These are phyloP conservation scores for Aphrophora alni DNA, from an alignment of 2,888 invertebrate species.

Conservation along the genomic window DNA sequence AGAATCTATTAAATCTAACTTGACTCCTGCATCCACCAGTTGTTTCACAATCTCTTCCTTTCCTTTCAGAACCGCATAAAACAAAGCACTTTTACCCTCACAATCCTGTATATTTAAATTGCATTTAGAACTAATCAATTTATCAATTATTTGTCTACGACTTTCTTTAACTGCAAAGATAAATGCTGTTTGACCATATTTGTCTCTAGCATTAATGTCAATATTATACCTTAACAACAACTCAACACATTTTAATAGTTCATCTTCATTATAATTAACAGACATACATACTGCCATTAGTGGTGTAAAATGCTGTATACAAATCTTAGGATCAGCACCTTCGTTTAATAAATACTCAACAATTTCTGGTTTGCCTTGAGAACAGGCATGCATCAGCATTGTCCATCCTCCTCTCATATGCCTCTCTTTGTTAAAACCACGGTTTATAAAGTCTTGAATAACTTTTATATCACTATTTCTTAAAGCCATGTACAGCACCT, in stretches of 20 bases:
- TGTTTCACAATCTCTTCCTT: constrained; percentile 40
- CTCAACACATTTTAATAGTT: constrained; percentile 44
- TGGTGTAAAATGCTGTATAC: constrained; percentile 44
- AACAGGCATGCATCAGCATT: constrained; percentile 43
- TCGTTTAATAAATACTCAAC: constrained; percentile 40
- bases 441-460: constrained; percentile 12
- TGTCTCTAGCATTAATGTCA: constrained; percentile 43
- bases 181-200: constrained; percentile 42
- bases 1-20: constrained; percentile 43
- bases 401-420: constrained; percentile 36
- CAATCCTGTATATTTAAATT: constrained; percentile 45
- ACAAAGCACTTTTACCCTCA: constrained; percentile 49
- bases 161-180: constrained; percentile 44
- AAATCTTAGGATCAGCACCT: constrained; percentile 45
- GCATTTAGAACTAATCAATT: constrained; percentile 41
- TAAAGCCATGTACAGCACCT: not conserved
- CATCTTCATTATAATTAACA: constrained; percentile 37
- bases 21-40: constrained; percentile 45
- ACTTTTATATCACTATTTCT: not conserved
- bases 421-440: constrained; percentile 38
- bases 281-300: constrained; percentile 48
- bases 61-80: constrained; percentile 45
- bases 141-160: constrained; percentile 38
- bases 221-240: constrained; percentile 44
- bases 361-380: constrained; percentile 36